Evolutionary conservation across 2,113 vertebrate genomes (phyloP).

Genomic region (Seriola dumerili): DNA sequence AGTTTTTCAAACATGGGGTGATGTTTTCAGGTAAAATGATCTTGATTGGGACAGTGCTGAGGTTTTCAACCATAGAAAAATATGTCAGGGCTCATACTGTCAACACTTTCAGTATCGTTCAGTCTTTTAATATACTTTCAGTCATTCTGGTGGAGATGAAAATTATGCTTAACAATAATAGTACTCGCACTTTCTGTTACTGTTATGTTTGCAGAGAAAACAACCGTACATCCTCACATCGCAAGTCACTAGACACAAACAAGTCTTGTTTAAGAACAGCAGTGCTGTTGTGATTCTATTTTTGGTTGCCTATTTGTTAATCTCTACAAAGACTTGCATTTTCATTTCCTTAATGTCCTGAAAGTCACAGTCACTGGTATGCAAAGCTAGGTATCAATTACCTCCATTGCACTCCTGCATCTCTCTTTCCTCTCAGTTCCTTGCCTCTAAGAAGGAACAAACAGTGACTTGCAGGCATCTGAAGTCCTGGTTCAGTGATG

Average conservation of each 20-base stretch:
- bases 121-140: not conserved
- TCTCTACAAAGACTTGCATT: constrained; percentile 63
- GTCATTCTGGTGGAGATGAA: constrained; percentile 20
- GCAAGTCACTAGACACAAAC: constrained; percentile 46
- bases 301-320: constrained; percentile 62
- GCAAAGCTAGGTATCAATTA: constrained; percentile 82
- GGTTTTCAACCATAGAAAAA: constrained; percentile 12
- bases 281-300: constrained; percentile 58
- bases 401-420: constrained; percentile 62
- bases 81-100: not conserved
- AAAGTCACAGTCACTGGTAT: constrained; percentile 59
- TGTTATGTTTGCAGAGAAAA: constrained; percentile 49
- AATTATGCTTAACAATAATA: constrained; percentile 33
- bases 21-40: not conserved
- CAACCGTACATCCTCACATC: constrained; percentile 35
- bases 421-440: constrained; percentile 52
- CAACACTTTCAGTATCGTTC: constrained; percentile 17
- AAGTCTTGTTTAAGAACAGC: constrained; percentile 43
- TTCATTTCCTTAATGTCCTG: constrained; percentile 75
- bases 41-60: not conserved
- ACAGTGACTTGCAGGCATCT: constrained; percentile 71
- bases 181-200: constrained; percentile 28
- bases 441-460: constrained; percentile 71
- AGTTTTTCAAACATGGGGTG: no score
- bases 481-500: constrained; percentile 73